Evolutionary conservation across 2,797 vertebrate genomes (phyloP).

Genomic region (Artibeus jamaicensis): DNA sequence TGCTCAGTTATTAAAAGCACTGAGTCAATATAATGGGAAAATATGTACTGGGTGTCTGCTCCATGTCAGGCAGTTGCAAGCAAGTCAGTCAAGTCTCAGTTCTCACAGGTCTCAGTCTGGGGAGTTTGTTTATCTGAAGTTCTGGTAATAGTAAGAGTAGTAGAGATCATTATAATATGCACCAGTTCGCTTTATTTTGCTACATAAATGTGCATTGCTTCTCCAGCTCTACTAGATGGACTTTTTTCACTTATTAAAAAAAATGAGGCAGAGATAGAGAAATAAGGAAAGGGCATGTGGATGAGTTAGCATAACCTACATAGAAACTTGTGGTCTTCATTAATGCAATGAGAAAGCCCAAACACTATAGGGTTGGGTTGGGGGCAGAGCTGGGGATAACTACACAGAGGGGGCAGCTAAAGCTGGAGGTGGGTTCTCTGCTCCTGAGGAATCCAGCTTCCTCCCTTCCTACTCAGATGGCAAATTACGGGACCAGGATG

Average conservation of each 20-base stretch:
- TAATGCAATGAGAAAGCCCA: neutral
- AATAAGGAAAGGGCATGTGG: neutral
- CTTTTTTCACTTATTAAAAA: neutral
- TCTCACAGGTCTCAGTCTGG: neutral
- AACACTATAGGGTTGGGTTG: neutral
- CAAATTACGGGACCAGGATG: neutral
- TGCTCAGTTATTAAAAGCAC: neutral
- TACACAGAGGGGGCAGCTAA: rapidly evolving
- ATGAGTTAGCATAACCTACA: neutral
- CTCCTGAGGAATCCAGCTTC: neutral
- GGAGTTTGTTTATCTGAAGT: neutral
- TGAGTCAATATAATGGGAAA: neutral
- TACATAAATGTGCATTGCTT: neutral
- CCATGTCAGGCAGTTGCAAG: neutral
- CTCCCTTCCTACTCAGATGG: neutral
- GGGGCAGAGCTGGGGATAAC: no score
- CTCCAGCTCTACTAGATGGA: neutral
- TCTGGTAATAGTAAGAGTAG: neutral
- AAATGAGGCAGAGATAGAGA: neutral
- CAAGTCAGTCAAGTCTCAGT: neutral
- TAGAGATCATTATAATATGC: neutral
- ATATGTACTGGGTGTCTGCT: neutral
- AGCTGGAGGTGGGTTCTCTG: neutral
- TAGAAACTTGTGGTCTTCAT: neutral
- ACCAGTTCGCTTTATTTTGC: neutral